These are phyloP conservation scores for Leptestheria dahalacensis DNA, from an alignment of 1,140 invertebrate genomes.

Conservation along the genomic window DNA sequence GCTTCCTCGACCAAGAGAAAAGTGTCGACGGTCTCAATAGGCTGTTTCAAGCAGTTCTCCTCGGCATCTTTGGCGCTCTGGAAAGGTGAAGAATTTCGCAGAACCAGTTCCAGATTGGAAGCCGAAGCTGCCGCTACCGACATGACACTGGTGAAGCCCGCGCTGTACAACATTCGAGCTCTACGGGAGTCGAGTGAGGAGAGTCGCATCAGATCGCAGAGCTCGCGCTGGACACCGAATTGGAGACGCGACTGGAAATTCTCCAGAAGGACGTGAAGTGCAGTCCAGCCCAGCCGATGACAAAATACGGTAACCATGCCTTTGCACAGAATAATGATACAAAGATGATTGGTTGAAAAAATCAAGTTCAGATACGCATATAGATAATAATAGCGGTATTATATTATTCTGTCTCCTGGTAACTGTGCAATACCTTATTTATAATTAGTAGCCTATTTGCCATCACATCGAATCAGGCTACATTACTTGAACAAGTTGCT, in stretches of 20 bases:
- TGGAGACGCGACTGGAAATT: constrained; percentile 87
- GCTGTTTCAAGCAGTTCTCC: constrained; percentile 1
- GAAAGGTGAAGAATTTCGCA: constrained; percentile 67
- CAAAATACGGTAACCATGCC: constrained; percentile 88
- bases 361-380: not conserved
- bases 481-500: too few relatives aligned
- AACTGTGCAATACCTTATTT: too few relatives aligned
- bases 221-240: constrained; percentile 83
- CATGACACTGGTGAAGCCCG: constrained; percentile 60
- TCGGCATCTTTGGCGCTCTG: constrained; percentile 34
- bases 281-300: constrained; percentile 80
- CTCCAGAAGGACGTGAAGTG: constrained; percentile 70
- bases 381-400: not conserved
- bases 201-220: constrained; percentile 79
- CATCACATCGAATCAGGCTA: too few relatives aligned
- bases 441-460: too few relatives aligned
- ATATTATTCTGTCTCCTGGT: too few relatives aligned
- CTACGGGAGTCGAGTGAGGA: constrained; percentile 65
- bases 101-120: constrained; percentile 51
- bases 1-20: not conserved
- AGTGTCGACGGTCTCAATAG: not conserved
- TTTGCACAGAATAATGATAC: constrained; percentile 31
- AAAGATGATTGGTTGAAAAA: not conserved
- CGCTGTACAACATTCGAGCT: constrained; percentile 69
- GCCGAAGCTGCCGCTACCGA: constrained; percentile 57